Evolutionary conservation across 2,797 vertebrate species (phyloP), one percentile per base, ranked within the genome.

Genomic region (Kryptolebias ocellatus): DNA sequence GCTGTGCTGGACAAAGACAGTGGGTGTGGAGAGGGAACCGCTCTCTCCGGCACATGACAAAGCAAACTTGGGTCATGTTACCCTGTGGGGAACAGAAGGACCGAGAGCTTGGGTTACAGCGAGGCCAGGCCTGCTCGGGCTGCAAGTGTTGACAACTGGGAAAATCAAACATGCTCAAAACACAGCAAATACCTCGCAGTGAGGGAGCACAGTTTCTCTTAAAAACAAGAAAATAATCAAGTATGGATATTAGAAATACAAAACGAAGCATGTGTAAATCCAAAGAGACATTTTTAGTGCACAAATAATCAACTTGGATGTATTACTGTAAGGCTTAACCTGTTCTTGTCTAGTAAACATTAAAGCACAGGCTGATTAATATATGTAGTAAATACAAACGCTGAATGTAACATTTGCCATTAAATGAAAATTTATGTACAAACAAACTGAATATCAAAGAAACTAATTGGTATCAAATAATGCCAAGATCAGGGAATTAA

Each of bases 11-110:
- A 88, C 81, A 80, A 84, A 90, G 81, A 69, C 55, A n/a, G 76
- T 65, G 86, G 82, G 88, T 76, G 84, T 81, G 80, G 83, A 82
- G 68, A 75, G 79, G 73, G 70, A 74, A 87, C 60, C 80, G 80
- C 84, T 79, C 80, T 81, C 80, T 80, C 65, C 85, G 64, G 76
- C 80, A 87, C 76, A 87, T 86, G 87, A 92, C 92, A 93, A 91
- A 90, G 87, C 86, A 85, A 70, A 86, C 71, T 42, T 52, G 80
- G 90, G 80, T 94, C 91, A 85, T 74, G 84, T 94, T 92, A 89
- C 92, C 85, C 80, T 78, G 68, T 60, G 62, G 87, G 80, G 81
- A 90, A 80, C 74, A 78, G 76, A 74, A 79, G 81, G 86, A 86
- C 79, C 62, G n/a, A 59, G 63, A 74, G 86, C 78, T 93, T 87